Percentiles rank a stretch among this genome's conserved stretches.
Evolutionary conservation across 2,797 vertebrate species (phyloP).

Genomic region (Arvicola amphibius): DNA sequence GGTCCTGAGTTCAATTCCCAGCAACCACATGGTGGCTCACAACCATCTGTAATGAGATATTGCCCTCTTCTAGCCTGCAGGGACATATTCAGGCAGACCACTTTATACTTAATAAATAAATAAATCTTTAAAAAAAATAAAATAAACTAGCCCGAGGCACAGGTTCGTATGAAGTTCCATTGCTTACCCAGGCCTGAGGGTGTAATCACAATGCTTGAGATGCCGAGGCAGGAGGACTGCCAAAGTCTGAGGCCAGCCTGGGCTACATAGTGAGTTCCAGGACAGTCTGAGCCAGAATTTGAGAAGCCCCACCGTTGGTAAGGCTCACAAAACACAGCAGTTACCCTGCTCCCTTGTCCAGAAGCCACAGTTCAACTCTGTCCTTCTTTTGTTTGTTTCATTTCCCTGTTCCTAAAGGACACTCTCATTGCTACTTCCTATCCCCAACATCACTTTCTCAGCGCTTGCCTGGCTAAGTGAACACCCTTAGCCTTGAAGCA

Average conservation of each 20-base stretch:
- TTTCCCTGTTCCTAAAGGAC: not conserved
- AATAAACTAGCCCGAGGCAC: not conserved
- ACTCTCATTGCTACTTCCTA: not conserved
- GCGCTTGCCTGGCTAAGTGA: rapidly evolving
- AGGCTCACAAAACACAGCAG: not conserved
- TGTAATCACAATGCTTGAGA: not conserved
- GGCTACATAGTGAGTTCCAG: not conserved
- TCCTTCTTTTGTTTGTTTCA: not conserved
- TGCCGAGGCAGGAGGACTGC: not conserved
- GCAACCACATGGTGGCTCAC: too few species aligned
- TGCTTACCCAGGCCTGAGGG: not conserved
- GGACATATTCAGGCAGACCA: too few species aligned
- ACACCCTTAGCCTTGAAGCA: rapidly evolving
- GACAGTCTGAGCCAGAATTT: not conserved
- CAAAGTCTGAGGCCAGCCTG: not conserved
- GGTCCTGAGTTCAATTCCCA: too few species aligned
- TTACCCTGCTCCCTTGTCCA: not conserved
- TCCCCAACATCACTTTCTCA: rapidly evolving
- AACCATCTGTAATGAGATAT: too few species aligned
- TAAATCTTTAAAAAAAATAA: too few species aligned
- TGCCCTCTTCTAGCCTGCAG: too few species aligned
- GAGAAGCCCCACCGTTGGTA: not conserved
- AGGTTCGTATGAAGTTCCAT: not conserved
- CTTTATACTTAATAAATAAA: too few species aligned
- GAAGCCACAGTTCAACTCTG: not conserved